Base-by-base conservation (phyloP, 2,797 vertebrate genomes). In the Syngnathus rostellatus region DNA sequence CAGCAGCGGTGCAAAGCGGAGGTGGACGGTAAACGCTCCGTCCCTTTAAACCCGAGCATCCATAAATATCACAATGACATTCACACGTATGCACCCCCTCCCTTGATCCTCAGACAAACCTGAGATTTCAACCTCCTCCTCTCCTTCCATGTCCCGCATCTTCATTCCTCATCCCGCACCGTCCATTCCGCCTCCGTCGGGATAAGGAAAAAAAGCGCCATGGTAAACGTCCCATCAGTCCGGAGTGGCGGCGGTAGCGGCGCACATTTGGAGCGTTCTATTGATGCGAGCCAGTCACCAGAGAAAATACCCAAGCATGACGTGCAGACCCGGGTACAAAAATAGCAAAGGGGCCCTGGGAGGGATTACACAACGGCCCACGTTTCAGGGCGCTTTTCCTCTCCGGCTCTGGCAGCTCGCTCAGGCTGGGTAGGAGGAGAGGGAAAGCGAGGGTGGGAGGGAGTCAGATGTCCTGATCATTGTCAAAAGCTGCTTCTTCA, bases 281-380 rank as follows among this genome's bases (percentile, higher is more conserved):
- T 94, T 96, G 95, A 98, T 97, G 95, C 94, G 93, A 96, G 94
- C 93, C 89, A 94, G 94, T 96, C 95, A 95, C 94, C 94, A 94
- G 95, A 99, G 97, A 99, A 98, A 99, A 98, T 99, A 99, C 96
- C 97, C 95, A 94, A 93, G 91, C 92, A 93, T 98, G 96, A 99
- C 94, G 88, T 77, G 94, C 93, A 93, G 94, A 96, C 94, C 94
- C 95, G 95, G 94, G 93, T 93, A 96, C 94, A 94, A 95, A 99
- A 99, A 99, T 99, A 98, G 96, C 93, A 94, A 93, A 93, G 95
- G 97, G 97, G 96, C 95, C 96, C 95, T 92, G 89, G 90, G 88
- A 95, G 85, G 94, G 97, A 92, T 93, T 95, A 94, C 94, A 94
- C 94, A 95, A 99, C 93, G 93, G 94, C 93, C 97, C 93, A 97